Base-by-base conservation (phyloP, 2,797 vertebrate species). In the Centropyge bicolor region DNA sequence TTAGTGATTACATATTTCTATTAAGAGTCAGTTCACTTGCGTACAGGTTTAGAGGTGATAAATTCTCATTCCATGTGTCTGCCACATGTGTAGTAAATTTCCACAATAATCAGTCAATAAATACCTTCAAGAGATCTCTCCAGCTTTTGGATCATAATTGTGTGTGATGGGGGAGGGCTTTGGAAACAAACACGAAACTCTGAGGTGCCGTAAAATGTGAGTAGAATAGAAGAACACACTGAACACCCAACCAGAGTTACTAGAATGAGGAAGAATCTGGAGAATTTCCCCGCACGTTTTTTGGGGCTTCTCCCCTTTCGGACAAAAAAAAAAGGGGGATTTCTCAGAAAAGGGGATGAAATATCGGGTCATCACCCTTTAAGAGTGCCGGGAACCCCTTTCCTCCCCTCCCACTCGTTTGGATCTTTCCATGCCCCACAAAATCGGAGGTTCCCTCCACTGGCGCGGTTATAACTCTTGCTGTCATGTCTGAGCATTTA, bases 341-440 rank as follows among this genome's bases (percentile, higher is more conserved):
- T 93, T 92, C 86, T 81, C 71, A 80, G 82, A 92, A 93, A 85
- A 72, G 63, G 38, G 40, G 22, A 27, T 67, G 78, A 87, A 78
- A 87, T 61, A 78, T 73, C 0, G 2, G 48, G 75, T 81, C 80
- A 78, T 88, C 70, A 66, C 57, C 76, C 67, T 80, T 89, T 60
- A 61, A 83, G 66, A 75, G 49, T 93, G 88, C 85, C 86, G 27
- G 91, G 91, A 95, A 95, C 78, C 82, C 86, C 84, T 74, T 71
- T 35, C 51, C n/a, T 54, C 66, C 62, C 14, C 68, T 57, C 70
- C 59, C 55, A 54, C 72, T 67, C 69, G 68, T 76, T 70, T 31
- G 12, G 65, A 74, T 78, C 83, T 91, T 91, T 92, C 86, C 85
- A 67, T 80, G 67, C 68, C 81, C 56, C 69, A 67, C 72, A 83